A percentile compares a stretch with the other conserved stretches of the same genome.
These are phyloP conservation scores for Coreoperca whiteheadi DNA, from an alignment of 2,113 vertebrate genomes.

Conservation along the genomic window DNA sequence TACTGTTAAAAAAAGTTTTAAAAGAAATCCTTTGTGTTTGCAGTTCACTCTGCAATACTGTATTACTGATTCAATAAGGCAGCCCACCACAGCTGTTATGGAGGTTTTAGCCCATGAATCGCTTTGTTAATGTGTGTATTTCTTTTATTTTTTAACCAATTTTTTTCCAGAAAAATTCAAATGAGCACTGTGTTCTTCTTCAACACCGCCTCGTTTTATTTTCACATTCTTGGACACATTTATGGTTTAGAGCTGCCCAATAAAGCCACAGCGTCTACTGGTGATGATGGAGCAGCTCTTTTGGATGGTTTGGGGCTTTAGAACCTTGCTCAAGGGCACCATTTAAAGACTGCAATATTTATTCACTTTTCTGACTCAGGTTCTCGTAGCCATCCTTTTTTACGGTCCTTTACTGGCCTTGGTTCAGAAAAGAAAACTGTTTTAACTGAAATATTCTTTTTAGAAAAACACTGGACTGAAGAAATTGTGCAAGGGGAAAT, in stretches of 20 bases:
- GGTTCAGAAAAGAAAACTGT: constrained; percentile 12
- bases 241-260: constrained; percentile 12
- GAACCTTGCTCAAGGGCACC: constrained; percentile 20
- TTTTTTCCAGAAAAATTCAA: constrained; percentile 16
- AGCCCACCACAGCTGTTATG: constrained; percentile 3
- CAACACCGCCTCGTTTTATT: background rate
- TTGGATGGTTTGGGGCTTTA: constrained; percentile 1
- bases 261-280: constrained; percentile 2
- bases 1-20: constrained; percentile 36
- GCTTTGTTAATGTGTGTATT: background rate
- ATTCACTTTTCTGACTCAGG: constrained; percentile 1
- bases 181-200: background rate
- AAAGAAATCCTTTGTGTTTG: constrained; percentile 46
- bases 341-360: background rate
- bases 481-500: background rate
- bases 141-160: background rate
- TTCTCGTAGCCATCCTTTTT: background rate
- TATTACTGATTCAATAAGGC: constrained; percentile 32
- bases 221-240: constrained; percentile 29
- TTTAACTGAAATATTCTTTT: background rate
- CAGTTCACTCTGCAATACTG: constrained; percentile 14
- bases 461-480: background rate
- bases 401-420: constrained; percentile 4
- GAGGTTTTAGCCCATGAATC: background rate
- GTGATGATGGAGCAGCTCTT: constrained; percentile 20